Percentiles rank a stretch among this genome's conserved stretches.
Conservation (phyloP, 2,888 invertebrate species). For the Anodontia alba region DNA sequence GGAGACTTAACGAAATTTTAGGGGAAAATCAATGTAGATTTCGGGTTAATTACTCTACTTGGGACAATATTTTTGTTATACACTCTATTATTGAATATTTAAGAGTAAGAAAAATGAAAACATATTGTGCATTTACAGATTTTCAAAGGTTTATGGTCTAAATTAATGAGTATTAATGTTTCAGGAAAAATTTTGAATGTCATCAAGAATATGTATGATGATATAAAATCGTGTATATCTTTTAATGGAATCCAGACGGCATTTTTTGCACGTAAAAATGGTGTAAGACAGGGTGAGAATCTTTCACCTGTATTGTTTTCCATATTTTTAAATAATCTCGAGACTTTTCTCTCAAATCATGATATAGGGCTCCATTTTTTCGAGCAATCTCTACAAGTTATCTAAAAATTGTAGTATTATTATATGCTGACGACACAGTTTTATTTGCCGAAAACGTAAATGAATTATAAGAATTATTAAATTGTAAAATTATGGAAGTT, state of each 20-base stretch:
- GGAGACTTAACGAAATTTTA: neutral
- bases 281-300: too few relatives aligned
- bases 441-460: too few relatives aligned
- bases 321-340: too few relatives aligned
- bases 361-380: too few relatives aligned
- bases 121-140: neutral
- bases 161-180: neutral
- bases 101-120: neutral
- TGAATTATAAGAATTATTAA: too few relatives aligned
- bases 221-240: neutral
- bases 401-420: too few relatives aligned
- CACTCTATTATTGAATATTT: neutral
- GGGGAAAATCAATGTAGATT: neutral
- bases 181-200: neutral
- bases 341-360: too few relatives aligned
- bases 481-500: too few relatives aligned
- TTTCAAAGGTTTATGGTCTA: neutral
- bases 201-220: too few relatives aligned
- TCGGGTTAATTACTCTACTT: neutral
- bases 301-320: too few relatives aligned
- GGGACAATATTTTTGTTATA: neutral
- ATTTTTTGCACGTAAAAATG: neutral
- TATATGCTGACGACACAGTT: too few relatives aligned
- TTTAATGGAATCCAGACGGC: neutral
- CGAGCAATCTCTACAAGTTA: too few relatives aligned